A percentile compares a stretch with the other conserved stretches of the same genome.
Evolutionary conservation across 1,140 invertebrate genomes (phyloP).

Genomic region (Homarus americanus): DNA sequence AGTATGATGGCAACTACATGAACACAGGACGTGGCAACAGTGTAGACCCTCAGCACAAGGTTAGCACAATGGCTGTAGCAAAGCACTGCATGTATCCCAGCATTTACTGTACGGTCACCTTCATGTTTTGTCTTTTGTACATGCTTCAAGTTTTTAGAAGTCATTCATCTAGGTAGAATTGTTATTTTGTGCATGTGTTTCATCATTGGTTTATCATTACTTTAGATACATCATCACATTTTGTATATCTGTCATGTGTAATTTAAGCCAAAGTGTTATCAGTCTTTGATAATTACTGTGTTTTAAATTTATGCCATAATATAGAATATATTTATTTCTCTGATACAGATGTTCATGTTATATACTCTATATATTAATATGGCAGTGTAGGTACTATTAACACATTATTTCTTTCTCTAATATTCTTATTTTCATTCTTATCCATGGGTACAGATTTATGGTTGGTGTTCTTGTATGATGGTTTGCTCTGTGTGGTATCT

Average conservation of each 20-base stretch:
- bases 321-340: background rate
- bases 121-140: background rate
- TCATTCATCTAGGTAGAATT: background rate
- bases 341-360: background rate
- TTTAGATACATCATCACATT: background rate
- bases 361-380: background rate
- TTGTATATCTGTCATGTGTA: background rate
- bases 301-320: background rate
- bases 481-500: background rate
- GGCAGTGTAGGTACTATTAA: background rate
- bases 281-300: background rate
- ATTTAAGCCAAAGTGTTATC: background rate
- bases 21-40: constrained; percentile 73
- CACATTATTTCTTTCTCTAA: background rate
- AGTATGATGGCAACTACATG: constrained; percentile 76
- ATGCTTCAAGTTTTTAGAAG: background rate
- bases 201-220: background rate
- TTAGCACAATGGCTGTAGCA: constrained; percentile 51
- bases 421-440: background rate
- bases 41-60: constrained; percentile 71
- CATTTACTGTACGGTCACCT: background rate
- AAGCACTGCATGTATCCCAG: constrained; percentile 16
- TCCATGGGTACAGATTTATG: background rate
- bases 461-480: background rate
- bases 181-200: background rate